Base-by-base conservation (phyloP, 2,888 invertebrate genomes). In the Sminthurides aquaticus region DNA sequence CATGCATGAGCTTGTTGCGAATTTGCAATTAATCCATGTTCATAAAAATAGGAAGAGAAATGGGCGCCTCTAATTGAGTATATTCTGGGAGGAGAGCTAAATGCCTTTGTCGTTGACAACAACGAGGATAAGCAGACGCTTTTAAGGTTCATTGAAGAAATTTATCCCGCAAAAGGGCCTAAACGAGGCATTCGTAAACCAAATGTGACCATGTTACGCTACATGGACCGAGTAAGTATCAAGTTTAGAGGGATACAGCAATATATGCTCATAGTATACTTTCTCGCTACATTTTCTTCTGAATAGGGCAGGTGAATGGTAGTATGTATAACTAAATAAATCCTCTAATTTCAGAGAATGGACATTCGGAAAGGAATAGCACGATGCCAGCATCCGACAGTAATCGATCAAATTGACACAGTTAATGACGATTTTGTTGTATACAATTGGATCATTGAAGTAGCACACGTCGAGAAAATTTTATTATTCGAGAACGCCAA, bases 401-500 rank as follows among this genome's bases (percentile, higher is more conserved):
- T 94, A 18, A 82, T 90, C 61, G 85, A 91, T 75, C 82, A 87
- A 66, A 82, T 96, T 63, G 84, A 85, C 67, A 85, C 91, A 62
- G 69, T 69, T 29, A 59, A 70, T 34, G 79, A 82, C 2, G 87
- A 93, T 80, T 84, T 88, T 0, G 84, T 90, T 18, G 86, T 93
- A 1, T 84, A 86, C 73, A 96, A 96, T 81, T 87, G 85, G 76
- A 82, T 96, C 29, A 89, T 96, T 64, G 95, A 96, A 81, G 87
- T 86, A 76, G 76, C 83, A 15, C 78, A 79, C 57, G 81, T 91
- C 59, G 95, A 96, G 80, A 82, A 82, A 57, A 83, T 91, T 28
- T 80, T 95, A 64, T 81, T 96, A 25, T 88, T 94, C 67, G 84
- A 86, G 1, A 83, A 84, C 2, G 84, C 84, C 48, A 81, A 83